Base-by-base conservation (phyloP, 2,797 vertebrate species). In the Hipposideros larvatus region DNA sequence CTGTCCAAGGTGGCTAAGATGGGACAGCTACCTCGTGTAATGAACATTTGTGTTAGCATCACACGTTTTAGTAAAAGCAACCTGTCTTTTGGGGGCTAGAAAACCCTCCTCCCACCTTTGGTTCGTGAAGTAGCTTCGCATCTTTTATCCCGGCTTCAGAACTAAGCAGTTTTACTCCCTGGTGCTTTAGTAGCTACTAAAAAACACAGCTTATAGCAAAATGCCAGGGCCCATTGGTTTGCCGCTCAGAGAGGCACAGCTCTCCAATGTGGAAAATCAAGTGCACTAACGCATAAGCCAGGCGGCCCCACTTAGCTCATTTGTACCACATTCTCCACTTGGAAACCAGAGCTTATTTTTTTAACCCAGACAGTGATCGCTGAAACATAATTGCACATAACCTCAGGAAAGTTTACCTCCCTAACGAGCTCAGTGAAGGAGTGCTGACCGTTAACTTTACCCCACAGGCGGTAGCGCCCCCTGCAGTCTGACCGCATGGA, bases 341-440 rank as follows among this genome's bases (percentile, higher is more conserved):
- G n/a, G 41, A 93, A 94, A 55, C 11, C 71, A n/a, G 41, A 65
- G 41, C 79, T 78, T 87, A 4, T 46, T 14, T 51, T 87, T 75
- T 82, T 95, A 86, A 89, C 61, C 57, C 53, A 96, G 61, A 90
- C 48, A 93, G 51, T 89, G 63, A 91, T 34, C 48, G n/a, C 53
- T 82, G 41, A 91, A 92, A 77, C 59, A 65, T 71, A 91, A 91
- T 65, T 80, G 83, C 57, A 48, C 11, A 13, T 85, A 70, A 88
- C 61, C 83, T 87, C 66, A 75, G 66, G 43, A 85, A 75, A 93
- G 21, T 41, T 77, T 78, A 66, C 73, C 26, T 91, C 51, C 59
- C n/a, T 83, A 51, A 68, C 51, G 34, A 94, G 48, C 59, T 94
- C 55, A 51, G 48, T 66, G 66, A 77, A 92, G 57, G 57, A 78